Evolutionary conservation across 2,888 invertebrate species (phyloP).

Genomic region (Therioaphis trifolii): DNA sequence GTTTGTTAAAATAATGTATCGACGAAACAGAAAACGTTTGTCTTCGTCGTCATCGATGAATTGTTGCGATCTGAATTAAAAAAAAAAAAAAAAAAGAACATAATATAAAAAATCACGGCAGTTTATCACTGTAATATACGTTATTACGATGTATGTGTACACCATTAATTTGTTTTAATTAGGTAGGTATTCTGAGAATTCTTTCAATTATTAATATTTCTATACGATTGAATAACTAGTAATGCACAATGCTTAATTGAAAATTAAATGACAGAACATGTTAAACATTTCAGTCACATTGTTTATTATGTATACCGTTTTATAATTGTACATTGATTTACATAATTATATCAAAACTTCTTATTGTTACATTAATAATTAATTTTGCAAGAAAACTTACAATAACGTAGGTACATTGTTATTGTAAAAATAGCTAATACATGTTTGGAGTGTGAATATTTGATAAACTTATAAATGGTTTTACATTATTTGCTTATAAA

Average conservation of each 20-base stretch:
- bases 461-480: not conserved
- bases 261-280: not conserved
- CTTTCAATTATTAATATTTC: too few species aligned
- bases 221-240: not conserved
- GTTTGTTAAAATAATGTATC: too few species aligned
- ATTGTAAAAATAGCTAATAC: not conserved
- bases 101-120: too few species aligned
- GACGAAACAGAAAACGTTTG: too few species aligned
- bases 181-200: too few species aligned
- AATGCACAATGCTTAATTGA: not conserved
- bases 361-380: not conserved
- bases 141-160: too few species aligned
- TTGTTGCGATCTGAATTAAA: too few species aligned
- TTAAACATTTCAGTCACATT: not conserved
- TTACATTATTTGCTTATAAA: not conserved
- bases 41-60: too few species aligned
- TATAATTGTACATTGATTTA: not conserved
- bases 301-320: not conserved
- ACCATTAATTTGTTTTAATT: too few species aligned
- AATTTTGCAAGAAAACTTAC: not conserved
- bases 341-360: constrained; percentile 1
- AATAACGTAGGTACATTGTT: not conserved
- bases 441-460: not conserved
- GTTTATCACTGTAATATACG: too few species aligned
- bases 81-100: too few species aligned